A percentile compares a stretch with the other conserved stretches of the same genome.
phyloP scores from a whole-genome alignment of 2,888 invertebrate genomes.

The Lordiphosa fenestrarum region DNA sequence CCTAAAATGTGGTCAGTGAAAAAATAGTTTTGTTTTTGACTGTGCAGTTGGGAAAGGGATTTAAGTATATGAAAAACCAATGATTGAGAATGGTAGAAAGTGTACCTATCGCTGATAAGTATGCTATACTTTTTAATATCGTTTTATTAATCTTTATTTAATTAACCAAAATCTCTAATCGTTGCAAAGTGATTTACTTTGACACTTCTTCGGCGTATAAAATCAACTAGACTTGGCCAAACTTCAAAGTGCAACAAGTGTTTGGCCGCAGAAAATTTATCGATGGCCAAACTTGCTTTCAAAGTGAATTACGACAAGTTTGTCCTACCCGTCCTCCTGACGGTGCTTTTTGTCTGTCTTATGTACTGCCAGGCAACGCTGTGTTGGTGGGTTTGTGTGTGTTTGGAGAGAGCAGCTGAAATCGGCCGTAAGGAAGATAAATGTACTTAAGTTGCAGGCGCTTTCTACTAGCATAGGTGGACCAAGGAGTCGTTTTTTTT shows the following conservation, averaged over 20 bases:
- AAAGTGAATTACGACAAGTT: conserved; percentile 72
- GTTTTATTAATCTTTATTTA: too few species aligned
- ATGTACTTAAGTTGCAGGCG: conserved; percentile 45
- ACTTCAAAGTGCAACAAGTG: conserved; percentile 61
- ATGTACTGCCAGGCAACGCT: conserved; percentile 4
- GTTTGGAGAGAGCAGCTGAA: conserved; percentile 9
- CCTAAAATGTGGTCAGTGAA: too few species aligned
- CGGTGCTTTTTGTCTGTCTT: conserved; percentile 14
- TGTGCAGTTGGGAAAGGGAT: too few species aligned
- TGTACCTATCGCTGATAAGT: too few species aligned
- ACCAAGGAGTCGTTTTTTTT: conserved; percentile 3
- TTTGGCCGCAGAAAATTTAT: conserved; percentile 58
- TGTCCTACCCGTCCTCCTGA: conserved; percentile 25
- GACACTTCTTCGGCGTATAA: conserved; percentile 26
- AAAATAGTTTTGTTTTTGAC: too few species aligned
- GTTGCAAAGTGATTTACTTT: conserved; percentile 35
- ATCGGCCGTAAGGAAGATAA: conserved; percentile 50
- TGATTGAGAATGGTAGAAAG: too few species aligned
- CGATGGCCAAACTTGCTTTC: conserved; percentile 61
- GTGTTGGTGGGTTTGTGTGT: conserved; percentile 16
- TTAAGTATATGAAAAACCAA: too few species aligned
- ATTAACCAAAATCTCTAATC: conserved; percentile 7
- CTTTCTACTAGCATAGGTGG: conserved; percentile 7
- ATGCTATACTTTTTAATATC: too few species aligned
- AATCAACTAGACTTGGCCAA: conserved; percentile 4